Conservation (phyloP, 2,113 vertebrate genomes). For the Oncorhynchus gorbuscha region DNA sequence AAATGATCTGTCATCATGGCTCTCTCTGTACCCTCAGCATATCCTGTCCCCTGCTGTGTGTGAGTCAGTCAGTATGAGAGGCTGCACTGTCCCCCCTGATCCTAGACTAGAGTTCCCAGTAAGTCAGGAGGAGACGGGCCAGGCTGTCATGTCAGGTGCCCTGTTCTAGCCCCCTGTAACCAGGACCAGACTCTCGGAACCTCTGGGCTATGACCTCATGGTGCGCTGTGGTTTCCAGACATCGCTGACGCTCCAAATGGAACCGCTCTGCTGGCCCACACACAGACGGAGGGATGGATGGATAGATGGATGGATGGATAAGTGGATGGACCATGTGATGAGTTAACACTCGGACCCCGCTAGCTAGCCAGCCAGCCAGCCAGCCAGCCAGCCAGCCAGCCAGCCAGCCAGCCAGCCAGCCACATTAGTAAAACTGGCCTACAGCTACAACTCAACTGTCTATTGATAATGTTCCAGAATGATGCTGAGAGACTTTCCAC, state of each 20-base stretch:
- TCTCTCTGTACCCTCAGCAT: not conserved
- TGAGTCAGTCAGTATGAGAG: not conserved
- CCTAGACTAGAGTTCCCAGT: conserved; percentile 27
- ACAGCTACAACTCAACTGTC: no score
- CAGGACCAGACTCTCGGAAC: conserved; percentile 71
- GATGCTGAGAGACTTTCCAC: conserved; percentile 21
- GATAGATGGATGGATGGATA: no score
- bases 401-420: no score
- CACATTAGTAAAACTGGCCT: no score
- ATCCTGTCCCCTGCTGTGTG: not conserved
- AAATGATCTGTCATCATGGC: no score
- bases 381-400: no score
- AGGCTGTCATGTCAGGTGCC: conserved; percentile 36
- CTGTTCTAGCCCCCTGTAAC: conserved; percentile 49
- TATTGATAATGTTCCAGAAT: no score
- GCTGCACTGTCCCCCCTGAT: not conserved
- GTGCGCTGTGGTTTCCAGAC: conserved; percentile 58
- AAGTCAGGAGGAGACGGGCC: conserved; percentile 46
- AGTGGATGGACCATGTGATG: conserved; percentile 53
- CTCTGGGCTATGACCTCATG: conserved; percentile 63
- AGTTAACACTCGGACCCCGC: conserved; percentile 44
- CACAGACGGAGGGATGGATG: conserved; percentile 38
- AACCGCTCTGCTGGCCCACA: not conserved
- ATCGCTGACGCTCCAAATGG: conserved; percentile 62
- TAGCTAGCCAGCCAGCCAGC: no score